These are phyloP conservation scores for Lipotes vexillifer DNA, from an alignment of 2,113 vertebrate species.

Conservation along the genomic window DNA sequence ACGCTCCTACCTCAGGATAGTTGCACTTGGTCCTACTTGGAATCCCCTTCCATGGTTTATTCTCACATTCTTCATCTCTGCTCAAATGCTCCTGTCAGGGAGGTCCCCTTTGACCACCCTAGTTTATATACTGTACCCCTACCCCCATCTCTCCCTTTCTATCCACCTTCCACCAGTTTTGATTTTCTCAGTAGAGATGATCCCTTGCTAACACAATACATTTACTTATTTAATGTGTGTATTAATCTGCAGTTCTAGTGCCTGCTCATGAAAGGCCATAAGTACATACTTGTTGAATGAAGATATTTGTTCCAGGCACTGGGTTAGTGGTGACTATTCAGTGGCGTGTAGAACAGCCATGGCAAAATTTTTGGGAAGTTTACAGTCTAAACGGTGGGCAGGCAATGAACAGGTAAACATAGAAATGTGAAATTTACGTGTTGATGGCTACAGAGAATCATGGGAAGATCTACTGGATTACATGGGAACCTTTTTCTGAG, in stretches of 20 bases:
- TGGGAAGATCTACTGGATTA: neutral
- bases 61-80: neutral
- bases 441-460: neutral
- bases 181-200: neutral
- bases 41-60: neutral
- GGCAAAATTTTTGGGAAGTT: neutral
- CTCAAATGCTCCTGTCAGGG: neutral
- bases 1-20: rapidly evolving
- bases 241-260: neutral
- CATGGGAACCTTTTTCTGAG: neutral
- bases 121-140: neutral
- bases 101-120: neutral
- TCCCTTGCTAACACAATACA: neutral
- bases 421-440: neutral
- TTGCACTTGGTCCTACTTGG: neutral
- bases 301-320: neutral
- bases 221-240: neutral
- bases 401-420: neutral
- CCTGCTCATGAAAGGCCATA: neutral
- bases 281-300: neutral
- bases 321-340: neutral
- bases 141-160: neutral
- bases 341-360: too few species aligned
- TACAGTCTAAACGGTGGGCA: neutral
- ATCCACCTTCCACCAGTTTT: neutral